phyloP scores from a whole-genome alignment of 2,113 vertebrate genomes.

The Psittacara wagleri region DNA sequence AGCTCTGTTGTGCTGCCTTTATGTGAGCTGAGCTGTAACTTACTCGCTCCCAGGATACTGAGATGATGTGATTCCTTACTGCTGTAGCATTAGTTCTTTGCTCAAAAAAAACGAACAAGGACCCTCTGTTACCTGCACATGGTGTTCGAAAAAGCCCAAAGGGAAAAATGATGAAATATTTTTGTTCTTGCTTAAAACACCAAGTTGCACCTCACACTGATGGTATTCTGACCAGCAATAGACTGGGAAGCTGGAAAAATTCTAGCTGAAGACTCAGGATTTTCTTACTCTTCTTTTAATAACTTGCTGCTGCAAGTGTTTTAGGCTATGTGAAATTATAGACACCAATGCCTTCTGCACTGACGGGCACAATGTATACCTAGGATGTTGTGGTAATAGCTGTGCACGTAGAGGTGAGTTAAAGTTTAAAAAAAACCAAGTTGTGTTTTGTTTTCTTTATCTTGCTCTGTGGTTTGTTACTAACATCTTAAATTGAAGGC shows the following conservation, averaged over 20 bases:
- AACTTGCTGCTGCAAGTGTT: not conserved
- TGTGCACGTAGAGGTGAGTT: rapidly evolving
- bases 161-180: not conserved
- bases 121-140: not conserved
- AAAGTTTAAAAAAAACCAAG: not conserved
- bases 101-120: not conserved
- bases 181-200: not conserved
- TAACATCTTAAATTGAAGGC: not conserved
- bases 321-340: not conserved
- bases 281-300: not conserved
- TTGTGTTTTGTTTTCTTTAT: not conserved
- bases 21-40: not conserved
- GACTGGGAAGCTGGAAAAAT: not conserved
- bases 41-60: not conserved
- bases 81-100: not conserved
- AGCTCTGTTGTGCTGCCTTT: not conserved
- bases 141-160: not conserved
- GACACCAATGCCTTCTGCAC: not conserved
- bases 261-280: not conserved
- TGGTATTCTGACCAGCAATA: not conserved
- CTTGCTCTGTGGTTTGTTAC: not conserved
- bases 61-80: not conserved
- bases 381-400: not conserved
- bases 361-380: not conserved
- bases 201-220: not conserved